Conservation (phyloP, 2,888 invertebrate species). For the Agriotes lineatus region DNA sequence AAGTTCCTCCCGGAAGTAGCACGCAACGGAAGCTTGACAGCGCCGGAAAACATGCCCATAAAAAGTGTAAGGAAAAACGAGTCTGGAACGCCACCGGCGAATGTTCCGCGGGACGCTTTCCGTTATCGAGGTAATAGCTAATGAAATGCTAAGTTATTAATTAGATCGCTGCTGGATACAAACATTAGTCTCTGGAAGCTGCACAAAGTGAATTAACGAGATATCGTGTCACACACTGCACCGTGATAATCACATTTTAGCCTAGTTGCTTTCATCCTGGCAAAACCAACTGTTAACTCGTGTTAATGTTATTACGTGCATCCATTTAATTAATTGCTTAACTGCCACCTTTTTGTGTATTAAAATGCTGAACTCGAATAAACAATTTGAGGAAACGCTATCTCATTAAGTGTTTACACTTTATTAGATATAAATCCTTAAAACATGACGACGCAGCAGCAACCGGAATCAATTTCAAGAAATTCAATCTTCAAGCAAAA, state of each 20-base stretch:
- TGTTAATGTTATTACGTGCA: slow-evolving; percentile 27
- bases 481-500: too few relatives aligned
- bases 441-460: too few relatives aligned
- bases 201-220: slow-evolving; percentile 37
- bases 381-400: too few relatives aligned
- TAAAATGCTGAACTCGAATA: background rate
- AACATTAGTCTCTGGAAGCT: slow-evolving; percentile 31
- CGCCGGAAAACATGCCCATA: slow-evolving; percentile 13
- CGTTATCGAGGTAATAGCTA: background rate
- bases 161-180: slow-evolving; percentile 31
- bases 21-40: slow-evolving; percentile 20
- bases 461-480: too few relatives aligned
- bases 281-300: slow-evolving; percentile 45
- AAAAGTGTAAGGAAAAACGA: slow-evolving; percentile 6
- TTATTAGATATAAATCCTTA: too few relatives aligned
- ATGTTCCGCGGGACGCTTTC: too few relatives aligned
- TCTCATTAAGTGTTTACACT: too few relatives aligned
- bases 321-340: slow-evolving; percentile 28
- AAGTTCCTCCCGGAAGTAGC: slow-evolving; percentile 6
- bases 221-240: slow-evolving; percentile 39
- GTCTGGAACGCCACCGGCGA: too few relatives aligned
- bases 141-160: slow-evolving; percentile 31
- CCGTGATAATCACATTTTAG: slow-evolving; percentile 44
- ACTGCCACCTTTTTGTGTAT: slow-evolving; percentile 1
- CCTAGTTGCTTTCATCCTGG: slow-evolving; percentile 41